A percentile compares a stretch with the other conserved stretches of the same genome.
Evolutionary conservation across 2,113 vertebrate species (phyloP).

Genomic region (Eclectus roratus): DNA sequence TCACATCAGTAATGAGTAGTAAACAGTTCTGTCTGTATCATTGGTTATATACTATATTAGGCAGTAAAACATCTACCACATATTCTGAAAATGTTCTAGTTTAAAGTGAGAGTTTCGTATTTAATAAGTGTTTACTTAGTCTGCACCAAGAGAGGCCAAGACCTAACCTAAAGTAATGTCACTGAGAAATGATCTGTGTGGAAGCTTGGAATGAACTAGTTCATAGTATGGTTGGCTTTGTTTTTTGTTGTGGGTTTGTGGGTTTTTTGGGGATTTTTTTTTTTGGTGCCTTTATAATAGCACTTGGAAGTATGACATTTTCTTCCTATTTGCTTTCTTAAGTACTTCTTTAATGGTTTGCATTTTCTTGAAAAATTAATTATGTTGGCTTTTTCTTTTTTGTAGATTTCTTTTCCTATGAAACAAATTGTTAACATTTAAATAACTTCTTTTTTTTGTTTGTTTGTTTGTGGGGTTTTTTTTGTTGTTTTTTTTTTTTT

Average conservation of each 20-base stretch:
- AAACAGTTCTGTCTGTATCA: neutral
- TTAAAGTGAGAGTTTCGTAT: neutral
- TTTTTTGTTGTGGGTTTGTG: neutral
- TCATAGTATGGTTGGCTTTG: fast-evolving
- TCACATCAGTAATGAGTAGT: neutral
- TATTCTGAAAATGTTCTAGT: neutral
- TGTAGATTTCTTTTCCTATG: neutral
- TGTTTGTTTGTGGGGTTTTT: too few relatives aligned
- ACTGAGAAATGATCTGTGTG: neutral
- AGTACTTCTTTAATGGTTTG: neutral
- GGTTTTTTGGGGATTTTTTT: fast-evolving
- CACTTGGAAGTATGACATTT: neutral
- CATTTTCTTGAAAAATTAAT: neutral
- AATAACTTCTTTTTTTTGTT: neutral
- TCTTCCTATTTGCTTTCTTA: neutral
- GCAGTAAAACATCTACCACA: neutral
- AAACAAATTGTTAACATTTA: neutral
- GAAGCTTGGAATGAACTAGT: neutral
- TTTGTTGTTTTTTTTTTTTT: too few relatives aligned
- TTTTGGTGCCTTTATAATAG: neutral
- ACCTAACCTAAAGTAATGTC: neutral
- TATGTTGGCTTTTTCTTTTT: neutral
- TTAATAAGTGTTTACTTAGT: neutral
- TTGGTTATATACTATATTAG: neutral
- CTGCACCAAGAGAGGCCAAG: neutral